Percentiles rank a stretch among this genome's conserved stretches.
phyloP scores from a whole-genome alignment of 2,888 invertebrate species.

The Tenthredo mesomela region DNA sequence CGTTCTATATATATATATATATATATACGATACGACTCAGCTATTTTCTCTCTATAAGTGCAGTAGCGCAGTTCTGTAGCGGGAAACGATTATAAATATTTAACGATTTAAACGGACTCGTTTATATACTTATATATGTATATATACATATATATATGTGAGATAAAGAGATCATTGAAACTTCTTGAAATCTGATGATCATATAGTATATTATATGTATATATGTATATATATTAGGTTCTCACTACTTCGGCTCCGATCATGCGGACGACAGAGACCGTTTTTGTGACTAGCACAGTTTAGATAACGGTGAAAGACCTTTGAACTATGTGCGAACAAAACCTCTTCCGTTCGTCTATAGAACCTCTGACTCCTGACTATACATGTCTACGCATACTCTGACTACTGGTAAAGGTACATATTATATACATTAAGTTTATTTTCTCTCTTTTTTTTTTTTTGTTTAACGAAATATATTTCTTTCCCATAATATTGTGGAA shows the following conservation, averaged over 20 bases:
- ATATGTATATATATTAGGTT: neutral
- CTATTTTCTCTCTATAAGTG: neutral
- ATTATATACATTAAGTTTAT: too few relatives aligned
- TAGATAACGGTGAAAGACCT: slow-evolving; percentile 68
- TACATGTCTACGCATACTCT: neutral
- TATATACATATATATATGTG: neutral
- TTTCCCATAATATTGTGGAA: too few relatives aligned
- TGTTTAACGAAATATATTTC: too few relatives aligned
- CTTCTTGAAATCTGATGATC: slow-evolving; percentile 56
- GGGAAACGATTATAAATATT: slow-evolving; percentile 18
- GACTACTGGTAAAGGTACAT: neutral
- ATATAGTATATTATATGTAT: neutral
- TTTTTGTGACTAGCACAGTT: slow-evolving; percentile 66
- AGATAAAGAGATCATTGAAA: slow-evolving; percentile 60
- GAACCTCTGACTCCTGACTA: neutral
- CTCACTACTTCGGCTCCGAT: slow-evolving; percentile 53
- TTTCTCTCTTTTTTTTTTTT: too few relatives aligned
- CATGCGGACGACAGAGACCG: slow-evolving; percentile 70
- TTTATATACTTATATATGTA: slow-evolving; percentile 38
- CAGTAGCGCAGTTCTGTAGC: neutral
- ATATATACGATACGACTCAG: neutral
- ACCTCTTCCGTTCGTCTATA: slow-evolving; percentile 68
- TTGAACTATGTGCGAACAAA: slow-evolving; percentile 66
- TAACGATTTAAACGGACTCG: neutral
- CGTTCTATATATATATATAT: neutral